Evolutionary conservation across 2,113 vertebrate species (phyloP).

Genomic region (Gambusia affinis): DNA sequence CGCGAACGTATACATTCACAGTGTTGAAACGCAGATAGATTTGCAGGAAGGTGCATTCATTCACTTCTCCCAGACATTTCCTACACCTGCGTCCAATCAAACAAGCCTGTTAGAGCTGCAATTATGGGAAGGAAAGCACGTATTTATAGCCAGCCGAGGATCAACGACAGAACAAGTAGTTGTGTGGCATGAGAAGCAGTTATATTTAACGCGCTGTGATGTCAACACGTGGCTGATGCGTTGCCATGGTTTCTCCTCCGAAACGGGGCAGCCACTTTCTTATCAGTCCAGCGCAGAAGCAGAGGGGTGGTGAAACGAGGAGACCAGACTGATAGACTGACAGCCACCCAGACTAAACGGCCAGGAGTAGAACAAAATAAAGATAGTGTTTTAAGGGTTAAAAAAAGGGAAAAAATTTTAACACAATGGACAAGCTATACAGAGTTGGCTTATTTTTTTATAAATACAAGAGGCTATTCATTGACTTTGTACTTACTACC

Average conservation of each 20-base stretch:
- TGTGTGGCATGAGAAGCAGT: constrained; percentile 70
- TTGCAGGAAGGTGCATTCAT: constrained; percentile 12
- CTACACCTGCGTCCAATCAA: constrained; percentile 67
- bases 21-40: constrained; percentile 27
- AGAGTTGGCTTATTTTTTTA: constrained; percentile 12
- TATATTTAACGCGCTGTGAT: constrained; percentile 81
- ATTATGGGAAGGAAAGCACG: constrained; percentile 78
- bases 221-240: constrained; percentile 76
- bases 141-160: constrained; percentile 80
- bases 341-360: constrained; percentile 26
- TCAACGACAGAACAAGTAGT: constrained; percentile 76
- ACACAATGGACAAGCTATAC: constrained; percentile 25
- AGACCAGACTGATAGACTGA: constrained; percentile 37
- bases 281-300: constrained; percentile 67
- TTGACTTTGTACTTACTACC: constrained; percentile 37
- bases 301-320: constrained; percentile 37
- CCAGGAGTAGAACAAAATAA: constrained; percentile 43
- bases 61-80: constrained; percentile 55
- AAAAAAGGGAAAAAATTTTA: constrained; percentile 31
- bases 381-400: constrained; percentile 35
- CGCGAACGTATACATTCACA: constrained; percentile 28
- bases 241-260: constrained; percentile 79
- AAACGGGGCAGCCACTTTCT: constrained; percentile 69
- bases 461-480: constrained; percentile 13
- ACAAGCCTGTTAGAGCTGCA: constrained; percentile 72